Conservation (phyloP, 1,140 invertebrate species). For the Procambarus clarkii region DNA sequence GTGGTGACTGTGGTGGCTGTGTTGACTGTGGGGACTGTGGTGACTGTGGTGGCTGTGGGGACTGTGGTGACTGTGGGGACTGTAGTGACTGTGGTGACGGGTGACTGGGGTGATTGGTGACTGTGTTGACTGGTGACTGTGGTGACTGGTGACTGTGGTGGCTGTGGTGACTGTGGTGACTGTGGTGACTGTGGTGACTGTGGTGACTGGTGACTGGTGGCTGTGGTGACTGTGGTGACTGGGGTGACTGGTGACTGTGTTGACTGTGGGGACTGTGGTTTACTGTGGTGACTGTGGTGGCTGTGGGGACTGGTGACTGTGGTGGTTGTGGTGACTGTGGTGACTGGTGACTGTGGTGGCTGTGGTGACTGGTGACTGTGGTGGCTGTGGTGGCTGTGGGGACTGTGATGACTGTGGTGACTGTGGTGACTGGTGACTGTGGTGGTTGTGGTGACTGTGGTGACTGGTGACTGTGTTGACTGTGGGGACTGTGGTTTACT, state of each 20-base stretch:
- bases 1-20: not conserved
- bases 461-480: not conserved
- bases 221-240: not conserved
- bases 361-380: not conserved
- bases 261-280: too few relatives aligned
- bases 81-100: not conserved
- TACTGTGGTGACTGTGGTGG: not conserved
- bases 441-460: not conserved
- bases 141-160: not conserved
- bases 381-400: too few relatives aligned
- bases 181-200: not conserved
- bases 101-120: not conserved
- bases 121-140: not conserved
- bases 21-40: not conserved
- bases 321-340: too few relatives aligned
- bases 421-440: too few relatives aligned
- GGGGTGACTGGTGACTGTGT: not conserved
- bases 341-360: not conserved
- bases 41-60: not conserved
- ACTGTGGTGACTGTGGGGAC: not conserved
- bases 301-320: too few relatives aligned
- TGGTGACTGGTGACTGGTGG: not conserved
- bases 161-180: not conserved
- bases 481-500: too few relatives aligned
- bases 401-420: not conserved